Percentiles rank a stretch among this genome's conserved stretches.
Evolutionary conservation across 1,140 invertebrate species (phyloP).

Genomic region (Ptiloglossa arizonensis): DNA sequence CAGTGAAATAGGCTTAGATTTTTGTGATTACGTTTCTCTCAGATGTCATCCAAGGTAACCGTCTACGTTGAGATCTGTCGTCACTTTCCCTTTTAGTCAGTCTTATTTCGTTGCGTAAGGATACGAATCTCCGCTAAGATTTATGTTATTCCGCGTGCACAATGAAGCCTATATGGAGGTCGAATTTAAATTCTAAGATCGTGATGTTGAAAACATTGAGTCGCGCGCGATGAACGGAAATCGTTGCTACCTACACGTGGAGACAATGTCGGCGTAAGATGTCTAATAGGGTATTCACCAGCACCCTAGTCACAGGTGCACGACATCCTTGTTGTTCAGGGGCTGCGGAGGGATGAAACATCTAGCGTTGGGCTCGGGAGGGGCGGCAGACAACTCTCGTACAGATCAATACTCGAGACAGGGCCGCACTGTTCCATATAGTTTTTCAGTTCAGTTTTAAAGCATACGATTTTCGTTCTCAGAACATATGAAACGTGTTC

Average conservation of each 20-base stretch:
- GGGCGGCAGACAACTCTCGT: slow-evolving; percentile 62
- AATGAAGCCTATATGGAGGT: background rate
- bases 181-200: background rate
- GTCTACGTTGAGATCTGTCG: background rate
- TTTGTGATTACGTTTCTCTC: background rate
- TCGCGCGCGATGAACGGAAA: background rate
- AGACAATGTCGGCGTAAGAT: slow-evolving; percentile 32
- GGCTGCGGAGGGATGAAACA: slow-evolving; percentile 48
- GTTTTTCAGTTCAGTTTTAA: slow-evolving; percentile 21
- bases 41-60: background rate
- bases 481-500: background rate
- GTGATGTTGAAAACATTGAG: background rate
- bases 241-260: background rate
- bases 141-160: background rate
- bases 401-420: slow-evolving; percentile 65
- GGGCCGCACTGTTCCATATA: slow-evolving; percentile 50
- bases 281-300: slow-evolving; percentile 41
- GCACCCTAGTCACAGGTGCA: slow-evolving; percentile 48
- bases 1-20: too few relatives aligned
- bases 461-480: background rate
- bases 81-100: slow-evolving; percentile 25
- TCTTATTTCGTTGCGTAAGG: slow-evolving; percentile 6
- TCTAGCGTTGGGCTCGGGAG: slow-evolving; percentile 47
- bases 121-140: slow-evolving; percentile 5
- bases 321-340: slow-evolving; percentile 54